Evolutionary conservation across 2,888 invertebrate genomes (phyloP), one percentile per base, ranked within the genome.

Genomic region (Zele albiditarsus): DNA sequence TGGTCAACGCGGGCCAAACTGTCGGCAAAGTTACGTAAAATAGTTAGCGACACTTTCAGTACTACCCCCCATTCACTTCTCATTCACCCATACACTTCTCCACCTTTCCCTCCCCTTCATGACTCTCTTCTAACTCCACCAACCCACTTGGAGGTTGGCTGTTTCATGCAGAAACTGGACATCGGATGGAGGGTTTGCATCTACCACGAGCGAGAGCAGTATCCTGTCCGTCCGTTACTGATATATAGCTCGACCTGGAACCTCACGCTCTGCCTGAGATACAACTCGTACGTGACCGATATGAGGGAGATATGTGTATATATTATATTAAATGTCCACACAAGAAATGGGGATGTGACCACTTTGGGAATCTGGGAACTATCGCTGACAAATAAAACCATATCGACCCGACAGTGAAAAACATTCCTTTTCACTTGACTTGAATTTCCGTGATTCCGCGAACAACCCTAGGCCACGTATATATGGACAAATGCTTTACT

Each of bases 21-120:
- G 89, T 89, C 88, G 88, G 84, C 87, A 82, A 88, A 89, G 89
- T 89, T 89, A 88, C 86, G 89, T 89, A 89, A 89, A 89, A 89
- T 89, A 89, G 89, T 89, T 89, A 89, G 89, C 88, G 88, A 89
- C 89, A 89, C 88, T 89, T 88, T 85, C 84, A 84, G 80, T 83
- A 58, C 60, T 71, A 63, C 60, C 63, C 57, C 79, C 71, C 70
- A 69, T 76, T 78, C 76, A 75, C 79, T 70, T 53, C 74, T 73
- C 70, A 70, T 69, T 70, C 68, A 27, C 75, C 60, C 76, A 65
- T 42, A 42, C 31, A 33, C 33, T 10, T n/a, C 42, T 10, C 20
- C 14, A 23, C 38, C 70, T 74, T 75, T 73, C 63, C 14, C 49
- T 58, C 72, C 71, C 74, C 71, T 77, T 71, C 25, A 65, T 72